phyloP scores from a whole-genome alignment of 1,140 invertebrate species.

The Lasioglossum albipes region DNA sequence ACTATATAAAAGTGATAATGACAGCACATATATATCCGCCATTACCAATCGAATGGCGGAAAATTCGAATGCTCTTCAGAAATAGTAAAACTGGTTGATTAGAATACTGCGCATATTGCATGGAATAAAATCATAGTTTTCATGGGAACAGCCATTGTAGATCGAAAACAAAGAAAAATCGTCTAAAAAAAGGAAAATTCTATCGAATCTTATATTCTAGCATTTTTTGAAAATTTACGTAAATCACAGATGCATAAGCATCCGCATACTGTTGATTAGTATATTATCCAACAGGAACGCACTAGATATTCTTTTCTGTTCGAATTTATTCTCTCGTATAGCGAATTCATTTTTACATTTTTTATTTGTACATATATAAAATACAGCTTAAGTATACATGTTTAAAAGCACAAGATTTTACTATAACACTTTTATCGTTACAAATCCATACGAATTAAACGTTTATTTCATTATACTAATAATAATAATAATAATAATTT shows the following conservation, averaged over 20 bases:
- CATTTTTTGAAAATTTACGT: too few species aligned
- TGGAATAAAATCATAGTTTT: too few species aligned
- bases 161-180: too few species aligned
- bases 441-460: slow-evolving; percentile 24
- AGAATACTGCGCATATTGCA: too few species aligned
- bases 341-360: neutral
- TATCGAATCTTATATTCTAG: too few species aligned
- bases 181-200: too few species aligned
- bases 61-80: slow-evolving; percentile 26
- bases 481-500: neutral
- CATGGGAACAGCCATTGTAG: too few species aligned
- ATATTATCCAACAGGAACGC: neutral
- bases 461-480: neutral
- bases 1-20: slow-evolving; percentile 29
- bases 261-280: neutral
- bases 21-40: slow-evolving; percentile 61
- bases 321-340: neutral
- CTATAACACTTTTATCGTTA: slow-evolving; percentile 7
- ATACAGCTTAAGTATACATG: slow-evolving; percentile 40
- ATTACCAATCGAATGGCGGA: slow-evolving; percentile 45
- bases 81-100: neutral
- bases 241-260: too few species aligned
- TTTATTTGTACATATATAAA: slow-evolving; percentile 56
- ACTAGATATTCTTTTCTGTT: neutral
- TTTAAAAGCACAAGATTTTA: neutral